Conservation (phyloP, 2,888 invertebrate species). For the Drosophila emarginata region DNA sequence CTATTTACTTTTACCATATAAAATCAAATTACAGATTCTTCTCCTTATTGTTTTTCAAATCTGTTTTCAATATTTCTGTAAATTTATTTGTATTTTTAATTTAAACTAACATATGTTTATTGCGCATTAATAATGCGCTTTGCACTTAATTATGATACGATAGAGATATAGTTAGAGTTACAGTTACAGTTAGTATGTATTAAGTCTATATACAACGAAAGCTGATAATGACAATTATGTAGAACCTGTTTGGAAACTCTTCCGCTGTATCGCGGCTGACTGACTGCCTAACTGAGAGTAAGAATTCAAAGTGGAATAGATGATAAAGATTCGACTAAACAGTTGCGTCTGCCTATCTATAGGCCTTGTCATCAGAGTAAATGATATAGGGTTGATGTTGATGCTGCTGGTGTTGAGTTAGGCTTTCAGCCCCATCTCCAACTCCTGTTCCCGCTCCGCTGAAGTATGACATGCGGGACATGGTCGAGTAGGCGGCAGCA, state of each 20-base stretch:
- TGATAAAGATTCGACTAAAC: constrained; percentile 17
- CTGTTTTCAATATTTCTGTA: neutral
- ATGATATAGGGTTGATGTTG: constrained; percentile 82
- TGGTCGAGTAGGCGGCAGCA: constrained; percentile 84
- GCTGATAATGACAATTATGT: constrained; percentile 68
- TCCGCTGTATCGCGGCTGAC: constrained; percentile 47
- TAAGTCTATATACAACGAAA: constrained; percentile 71
- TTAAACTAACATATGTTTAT: constrained; percentile 67
- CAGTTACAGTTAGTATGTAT: constrained; percentile 55
- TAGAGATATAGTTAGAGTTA: constrained; percentile 65
- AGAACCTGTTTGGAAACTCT: constrained; percentile 56
- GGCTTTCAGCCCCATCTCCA: constrained; percentile 76
- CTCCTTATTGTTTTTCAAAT: too few species aligned
- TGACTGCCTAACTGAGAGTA: constrained; percentile 73
- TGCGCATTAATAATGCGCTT: constrained; percentile 49
- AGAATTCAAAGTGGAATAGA: constrained; percentile 27
- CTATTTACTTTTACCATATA: too few species aligned
- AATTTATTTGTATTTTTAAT: constrained; percentile 17
- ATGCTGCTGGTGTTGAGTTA: constrained; percentile 57
- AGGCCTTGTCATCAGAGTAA: constrained; percentile 82
- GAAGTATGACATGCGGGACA: constrained; percentile 86
- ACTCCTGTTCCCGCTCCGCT: constrained; percentile 77
- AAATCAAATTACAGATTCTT: too few species aligned
- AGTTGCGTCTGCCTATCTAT: constrained; percentile 74
- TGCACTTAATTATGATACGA: constrained; percentile 65